Conservation (phyloP, 2,888 invertebrate species). For the Altica lythri region DNA sequence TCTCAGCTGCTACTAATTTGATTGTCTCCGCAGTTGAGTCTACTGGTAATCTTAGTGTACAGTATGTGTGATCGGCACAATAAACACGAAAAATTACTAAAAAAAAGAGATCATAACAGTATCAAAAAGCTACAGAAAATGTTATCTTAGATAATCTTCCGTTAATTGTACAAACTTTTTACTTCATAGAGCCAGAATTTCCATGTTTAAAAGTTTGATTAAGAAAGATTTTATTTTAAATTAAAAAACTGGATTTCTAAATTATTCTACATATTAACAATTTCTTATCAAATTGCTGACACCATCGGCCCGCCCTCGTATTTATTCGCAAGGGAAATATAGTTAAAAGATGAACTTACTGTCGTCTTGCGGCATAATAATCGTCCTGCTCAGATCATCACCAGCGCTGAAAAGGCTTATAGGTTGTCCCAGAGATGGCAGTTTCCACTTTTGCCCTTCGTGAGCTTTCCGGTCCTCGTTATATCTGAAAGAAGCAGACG, state of each 20-base stretch:
- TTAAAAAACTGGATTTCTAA: no score
- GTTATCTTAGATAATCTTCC: no score
- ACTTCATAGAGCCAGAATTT: no score
- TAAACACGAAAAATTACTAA: slow-evolving; percentile 80
- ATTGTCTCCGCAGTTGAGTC: slow-evolving; percentile 74
- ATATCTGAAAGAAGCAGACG: slow-evolving; percentile 51
- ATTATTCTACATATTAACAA: background rate
- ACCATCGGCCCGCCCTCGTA: background rate
- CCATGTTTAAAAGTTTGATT: no score
- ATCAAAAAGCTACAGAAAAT: background rate
- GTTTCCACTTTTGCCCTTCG: slow-evolving; percentile 71
- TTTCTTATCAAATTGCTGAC: background rate
- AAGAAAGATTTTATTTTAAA: no score
- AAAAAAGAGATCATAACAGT: no score
- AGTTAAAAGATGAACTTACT: slow-evolving; percentile 58
- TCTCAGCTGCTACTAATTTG: slow-evolving; percentile 71
- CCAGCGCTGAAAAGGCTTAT: slow-evolving; percentile 69
- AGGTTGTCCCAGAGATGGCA: slow-evolving; percentile 71
- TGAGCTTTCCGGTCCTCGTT: slow-evolving; percentile 65
- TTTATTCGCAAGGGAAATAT: slow-evolving; percentile 1
- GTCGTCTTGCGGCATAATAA: slow-evolving; percentile 69
- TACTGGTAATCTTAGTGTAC: slow-evolving; percentile 74
- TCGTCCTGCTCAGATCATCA: slow-evolving; percentile 61
- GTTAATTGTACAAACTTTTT: no score
- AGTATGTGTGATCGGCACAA: slow-evolving; percentile 81